Evolutionary conservation across 2,113 vertebrate species (phyloP), one percentile per base, ranked within the genome.

Genomic region (Etia nguti): DNA sequence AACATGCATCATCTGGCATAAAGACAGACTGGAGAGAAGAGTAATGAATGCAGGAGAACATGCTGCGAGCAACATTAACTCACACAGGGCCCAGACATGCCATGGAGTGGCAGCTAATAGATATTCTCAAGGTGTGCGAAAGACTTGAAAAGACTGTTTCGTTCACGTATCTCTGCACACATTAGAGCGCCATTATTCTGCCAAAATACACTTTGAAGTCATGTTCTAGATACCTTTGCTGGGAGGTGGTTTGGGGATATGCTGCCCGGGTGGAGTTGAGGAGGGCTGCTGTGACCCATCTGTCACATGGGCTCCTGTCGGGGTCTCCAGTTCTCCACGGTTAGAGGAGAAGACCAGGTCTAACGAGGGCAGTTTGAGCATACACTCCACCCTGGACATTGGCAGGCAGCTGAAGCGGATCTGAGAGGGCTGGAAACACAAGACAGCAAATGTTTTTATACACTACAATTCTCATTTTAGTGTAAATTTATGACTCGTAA

Each of bases 281-380:
- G 95, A 92, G 4, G 94, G 95, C 1, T 92, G 92, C 50, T 95
- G 95, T 8, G 93, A 31, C n/a, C 89, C 94, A 9, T 99, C 98
- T 3, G 94, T 43, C 3, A 96, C 95, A 80, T 95, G 97, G 0
- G 91, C 84, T 46, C 96, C 95, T 13, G 97, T 96, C 31, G 97
- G 94, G 3, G 95, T 97, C 95, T 99, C 99, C 81, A 99, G 94
- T 60, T 99, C 98, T 57, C 98, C 98, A 48, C 99, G 96, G 90
- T 99, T 99, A 52, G 99, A 99, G 80, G 99, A 99, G 95, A 99
- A 99, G 22, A 99, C 99, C 86, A 99, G 96, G 92, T 99, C 98
- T 85, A 99, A 91, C 8, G 99, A 99, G 9, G 99, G 99, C 82
- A 99, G 93, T 89, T 99, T 99, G 59, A 99, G 95, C 98, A 99